A percentile compares a stretch with the other conserved stretches of the same genome.
Conservation (phyloP, 2,113 vertebrate genomes). For the Vanacampus margaritifer region DNA sequence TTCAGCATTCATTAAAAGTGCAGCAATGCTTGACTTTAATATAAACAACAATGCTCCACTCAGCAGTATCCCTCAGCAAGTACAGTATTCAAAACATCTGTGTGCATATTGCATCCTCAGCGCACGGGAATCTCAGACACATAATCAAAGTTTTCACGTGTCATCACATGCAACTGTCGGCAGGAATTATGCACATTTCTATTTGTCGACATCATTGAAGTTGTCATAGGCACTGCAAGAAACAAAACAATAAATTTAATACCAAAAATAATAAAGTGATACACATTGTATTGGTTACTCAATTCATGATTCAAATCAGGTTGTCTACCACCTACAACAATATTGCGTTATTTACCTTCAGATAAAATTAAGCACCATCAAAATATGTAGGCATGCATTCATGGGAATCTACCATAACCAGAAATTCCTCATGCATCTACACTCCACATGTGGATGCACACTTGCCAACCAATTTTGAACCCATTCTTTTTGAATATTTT, state of each 20-base stretch:
- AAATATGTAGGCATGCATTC: neutral
- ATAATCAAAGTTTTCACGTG: conserved; percentile 43
- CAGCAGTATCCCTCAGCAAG: conserved; percentile 47
- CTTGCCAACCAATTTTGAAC: too few species aligned
- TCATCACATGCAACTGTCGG: conserved; percentile 41
- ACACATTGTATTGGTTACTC: neutral
- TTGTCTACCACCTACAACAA: neutral
- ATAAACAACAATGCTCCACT: conserved; percentile 54
- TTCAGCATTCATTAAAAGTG: conserved; percentile 37
- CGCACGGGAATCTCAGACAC: conserved; percentile 38
- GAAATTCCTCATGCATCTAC: too few species aligned
- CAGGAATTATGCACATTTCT: conserved; percentile 25
- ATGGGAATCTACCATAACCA: too few species aligned
- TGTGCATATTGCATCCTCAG: conserved; percentile 37
- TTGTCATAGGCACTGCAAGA: conserved; percentile 6
- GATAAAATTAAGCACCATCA: too few species aligned
- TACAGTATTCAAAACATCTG: conserved; percentile 48
- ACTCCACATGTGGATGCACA: too few species aligned
- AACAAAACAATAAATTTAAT: conserved; percentile 4
- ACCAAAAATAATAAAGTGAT: neutral
- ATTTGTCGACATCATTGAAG: conserved; percentile 1
- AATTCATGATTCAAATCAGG: neutral
- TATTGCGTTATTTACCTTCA: neutral
- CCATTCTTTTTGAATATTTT: too few species aligned
- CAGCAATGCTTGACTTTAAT: conserved; percentile 57